Conservation (phyloP, 2,888 invertebrate genomes). For the Pristionchus maxplancki region DNA sequence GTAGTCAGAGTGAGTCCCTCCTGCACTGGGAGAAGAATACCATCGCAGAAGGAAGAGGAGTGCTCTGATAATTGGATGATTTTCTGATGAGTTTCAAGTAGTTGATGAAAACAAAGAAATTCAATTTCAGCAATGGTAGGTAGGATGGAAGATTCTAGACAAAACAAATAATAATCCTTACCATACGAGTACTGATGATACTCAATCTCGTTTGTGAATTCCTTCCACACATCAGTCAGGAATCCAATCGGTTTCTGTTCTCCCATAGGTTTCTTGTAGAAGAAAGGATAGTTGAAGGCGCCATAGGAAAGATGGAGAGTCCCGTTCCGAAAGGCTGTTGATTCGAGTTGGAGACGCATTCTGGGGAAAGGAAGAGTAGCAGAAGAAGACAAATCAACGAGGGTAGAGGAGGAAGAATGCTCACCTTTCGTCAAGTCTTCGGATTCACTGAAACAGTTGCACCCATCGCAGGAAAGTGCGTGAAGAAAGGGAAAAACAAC, state of each 20-base stretch:
- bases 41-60: slow-evolving; percentile 32
- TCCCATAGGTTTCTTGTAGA: not conserved
- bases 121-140: no score
- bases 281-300: slow-evolving; percentile 42
- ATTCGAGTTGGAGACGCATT: not conserved
- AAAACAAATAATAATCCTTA: not conserved
- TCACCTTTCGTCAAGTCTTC: not conserved
- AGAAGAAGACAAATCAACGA: not conserved
- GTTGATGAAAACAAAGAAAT: not conserved
- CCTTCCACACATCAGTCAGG: slow-evolving; percentile 23
- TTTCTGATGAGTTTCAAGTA: not conserved
- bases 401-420: not conserved
- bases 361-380: not conserved
- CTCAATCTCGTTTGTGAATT: not conserved
- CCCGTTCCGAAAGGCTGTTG: not conserved
- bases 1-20: not conserved
- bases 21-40: slow-evolving; percentile 21
- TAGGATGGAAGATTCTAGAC: no score
- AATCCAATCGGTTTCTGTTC: not conserved
- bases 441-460: not conserved
- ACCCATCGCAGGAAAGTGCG: not conserved
- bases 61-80: slow-evolving; percentile 7
- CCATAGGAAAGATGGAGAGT: slow-evolving; percentile 29
- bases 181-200: slow-evolving; percentile 41
- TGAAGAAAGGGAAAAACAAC: not conserved